Base-by-base conservation (phyloP, 2,888 invertebrate species). In the Acleris laterana region DNA sequence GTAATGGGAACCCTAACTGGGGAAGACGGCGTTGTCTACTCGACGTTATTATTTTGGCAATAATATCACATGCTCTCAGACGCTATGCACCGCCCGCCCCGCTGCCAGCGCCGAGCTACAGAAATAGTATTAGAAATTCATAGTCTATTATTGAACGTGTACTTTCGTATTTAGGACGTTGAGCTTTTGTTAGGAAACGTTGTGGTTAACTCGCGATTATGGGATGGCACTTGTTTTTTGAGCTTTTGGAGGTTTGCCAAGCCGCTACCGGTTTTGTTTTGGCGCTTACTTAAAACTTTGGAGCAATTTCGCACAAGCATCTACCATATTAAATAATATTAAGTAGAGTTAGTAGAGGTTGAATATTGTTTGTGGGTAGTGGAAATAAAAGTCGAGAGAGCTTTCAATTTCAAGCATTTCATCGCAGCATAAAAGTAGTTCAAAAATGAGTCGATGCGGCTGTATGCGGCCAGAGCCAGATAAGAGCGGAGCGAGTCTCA, bases 61-160 rank as follows among this genome's bases (percentile, higher is more conserved):
- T 88, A 88, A 85, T 87, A 86, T 86, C 77, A 80, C 79, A 83
- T 83, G 80, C 78, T 85, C 80, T 82, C 79, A 85, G 83, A 82
- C 80, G 77, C 70, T 76, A 77, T 76, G 77, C 74, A 72, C 65
- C 74, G 70, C 66, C 70, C 69, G 70, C 75, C 70, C 73, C 69
- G 78, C 81, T 84, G 87, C 83, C 86, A 83, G 71, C 82, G 82
- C 72, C 76, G 74, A 76, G 77, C 71, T 75, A 81, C 88, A 84
- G 85, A 85, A 89, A 88, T 88, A 89, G 84, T 84, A 84, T 84
- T 85, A 85, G 85, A 88, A 85, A 85, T 88, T 85, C 83, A 81
- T 81, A 77, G 80, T 83, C 85, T 88, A 88, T 88, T 88, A 88
- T 85, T 86, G 84, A 84, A 82, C 82, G 71, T 76, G 80, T 79